phyloP scores from a whole-genome alignment of 2,888 invertebrate species.

The Mechanitis messenoides region DNA sequence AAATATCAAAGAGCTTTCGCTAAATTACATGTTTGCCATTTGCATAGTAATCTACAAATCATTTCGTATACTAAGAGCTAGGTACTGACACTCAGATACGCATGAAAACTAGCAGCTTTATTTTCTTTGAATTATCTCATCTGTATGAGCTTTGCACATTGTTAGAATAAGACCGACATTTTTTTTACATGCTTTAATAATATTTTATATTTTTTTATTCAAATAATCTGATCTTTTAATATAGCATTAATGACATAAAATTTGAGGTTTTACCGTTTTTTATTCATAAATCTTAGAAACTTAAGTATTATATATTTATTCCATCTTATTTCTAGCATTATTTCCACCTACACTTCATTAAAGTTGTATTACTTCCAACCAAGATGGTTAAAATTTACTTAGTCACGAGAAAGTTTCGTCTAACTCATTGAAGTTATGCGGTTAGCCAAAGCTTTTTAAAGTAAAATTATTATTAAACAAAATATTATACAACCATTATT shows the following conservation, averaged over 20 bases:
- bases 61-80: not conserved
- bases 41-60: conserved; percentile 8
- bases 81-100: too few species aligned
- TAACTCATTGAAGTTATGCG: not conserved
- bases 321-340: too few species aligned
- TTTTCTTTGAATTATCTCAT: not conserved
- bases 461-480: too few species aligned
- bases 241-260: too few species aligned
- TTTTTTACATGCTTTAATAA: too few species aligned
- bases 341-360: not conserved
- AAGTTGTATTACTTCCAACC: not conserved
- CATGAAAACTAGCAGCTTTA: not conserved
- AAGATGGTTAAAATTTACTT: not conserved
- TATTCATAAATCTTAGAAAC: too few species aligned
- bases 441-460: not conserved
- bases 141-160: not conserved
- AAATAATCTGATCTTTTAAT: not conserved
- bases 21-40: conserved; percentile 15
- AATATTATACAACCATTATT: too few species aligned
- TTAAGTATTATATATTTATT: too few species aligned
- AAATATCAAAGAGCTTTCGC: conserved; percentile 10
- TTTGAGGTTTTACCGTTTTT: too few species aligned
- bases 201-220: not conserved
- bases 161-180: not conserved
- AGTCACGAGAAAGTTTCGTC: not conserved